Percentiles rank a stretch among this genome's conserved stretches.
These are phyloP conservation scores for Danionella cerebrum DNA, from an alignment of 2,113 vertebrate genomes.

Conservation along the genomic window DNA sequence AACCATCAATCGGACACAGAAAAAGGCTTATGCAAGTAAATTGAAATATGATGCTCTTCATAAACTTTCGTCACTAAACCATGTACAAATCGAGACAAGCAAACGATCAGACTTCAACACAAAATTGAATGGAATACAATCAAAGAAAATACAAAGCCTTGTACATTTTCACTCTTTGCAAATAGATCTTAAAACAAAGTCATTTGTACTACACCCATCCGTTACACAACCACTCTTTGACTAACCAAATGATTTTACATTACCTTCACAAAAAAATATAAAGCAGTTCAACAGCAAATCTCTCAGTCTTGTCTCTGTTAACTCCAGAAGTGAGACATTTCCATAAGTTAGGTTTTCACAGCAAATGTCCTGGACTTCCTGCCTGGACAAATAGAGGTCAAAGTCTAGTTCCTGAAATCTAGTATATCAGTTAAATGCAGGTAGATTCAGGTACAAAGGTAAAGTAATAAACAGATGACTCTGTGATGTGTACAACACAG, in stretches of 20 bases:
- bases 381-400: conserved; percentile 34
- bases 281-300: conserved; percentile 16
- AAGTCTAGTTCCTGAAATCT: conserved; percentile 47
- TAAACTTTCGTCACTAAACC: too few relatives aligned
- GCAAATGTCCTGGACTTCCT: conserved; percentile 41
- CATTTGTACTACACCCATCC: not conserved
- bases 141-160: too few relatives aligned
- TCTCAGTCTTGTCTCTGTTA: not conserved
- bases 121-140: too few relatives aligned
- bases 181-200: not conserved
- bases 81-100: too few relatives aligned
- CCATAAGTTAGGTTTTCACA: not conserved
- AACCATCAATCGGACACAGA: too few relatives aligned
- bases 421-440: not conserved
- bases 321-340: too few relatives aligned
- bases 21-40: too few relatives aligned
- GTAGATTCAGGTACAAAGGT: conserved; percentile 29
- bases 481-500: not conserved
- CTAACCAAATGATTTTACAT: not conserved
- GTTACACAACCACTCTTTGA: too few relatives aligned
- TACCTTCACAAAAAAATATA: conserved; percentile 8
- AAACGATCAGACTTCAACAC: too few relatives aligned
- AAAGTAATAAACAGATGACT: not conserved
- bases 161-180: too few relatives aligned
- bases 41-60: too few relatives aligned